These are phyloP conservation scores for Adelognathus sp. DNA, from an alignment of 2,888 invertebrate genomes.

Conservation along the genomic window DNA sequence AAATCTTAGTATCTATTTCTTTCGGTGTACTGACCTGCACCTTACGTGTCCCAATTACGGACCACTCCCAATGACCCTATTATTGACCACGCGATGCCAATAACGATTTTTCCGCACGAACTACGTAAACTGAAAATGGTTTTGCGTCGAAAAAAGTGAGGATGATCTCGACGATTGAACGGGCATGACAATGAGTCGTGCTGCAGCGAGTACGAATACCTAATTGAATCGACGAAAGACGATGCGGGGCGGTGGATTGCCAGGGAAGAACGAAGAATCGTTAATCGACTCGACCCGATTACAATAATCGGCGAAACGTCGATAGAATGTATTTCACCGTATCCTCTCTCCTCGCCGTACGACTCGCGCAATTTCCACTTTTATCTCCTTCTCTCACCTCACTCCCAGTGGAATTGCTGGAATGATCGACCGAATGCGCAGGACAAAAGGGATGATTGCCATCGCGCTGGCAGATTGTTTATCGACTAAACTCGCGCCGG, in stretches of 20 bases:
- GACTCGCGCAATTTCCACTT: conserved; percentile 8
- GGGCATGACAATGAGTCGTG: conserved; percentile 28
- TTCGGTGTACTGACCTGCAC: too few species aligned
- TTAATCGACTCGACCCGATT: conserved; percentile 60
- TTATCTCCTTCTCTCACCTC: neutral
- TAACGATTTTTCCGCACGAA: neutral
- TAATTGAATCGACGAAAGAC: conserved; percentile 41
- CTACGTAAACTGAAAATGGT: neutral
- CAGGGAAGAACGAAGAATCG: conserved; percentile 46
- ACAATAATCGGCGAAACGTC: conserved; percentile 53
- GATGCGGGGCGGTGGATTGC: neutral
- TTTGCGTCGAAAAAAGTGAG: conserved; percentile 31
- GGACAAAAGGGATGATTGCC: conserved; percentile 49
- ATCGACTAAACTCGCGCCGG: conserved; percentile 57
- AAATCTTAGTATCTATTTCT: too few species aligned
- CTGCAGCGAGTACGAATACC: conserved; percentile 41
- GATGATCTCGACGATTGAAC: conserved; percentile 23
- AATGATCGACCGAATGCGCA: conserved; percentile 43
- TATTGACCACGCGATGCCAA: neutral
- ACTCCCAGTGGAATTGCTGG: neutral
- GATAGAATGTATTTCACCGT: conserved; percentile 36
- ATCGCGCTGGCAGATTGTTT: conserved; percentile 49
- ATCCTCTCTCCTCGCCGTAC: conserved; percentile 21
- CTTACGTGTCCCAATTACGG: too few species aligned
- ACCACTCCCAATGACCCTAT: too few species aligned